Evolutionary conservation across 2,113 vertebrate species (phyloP).

Genomic region (Chloropsis hardwickii): DNA sequence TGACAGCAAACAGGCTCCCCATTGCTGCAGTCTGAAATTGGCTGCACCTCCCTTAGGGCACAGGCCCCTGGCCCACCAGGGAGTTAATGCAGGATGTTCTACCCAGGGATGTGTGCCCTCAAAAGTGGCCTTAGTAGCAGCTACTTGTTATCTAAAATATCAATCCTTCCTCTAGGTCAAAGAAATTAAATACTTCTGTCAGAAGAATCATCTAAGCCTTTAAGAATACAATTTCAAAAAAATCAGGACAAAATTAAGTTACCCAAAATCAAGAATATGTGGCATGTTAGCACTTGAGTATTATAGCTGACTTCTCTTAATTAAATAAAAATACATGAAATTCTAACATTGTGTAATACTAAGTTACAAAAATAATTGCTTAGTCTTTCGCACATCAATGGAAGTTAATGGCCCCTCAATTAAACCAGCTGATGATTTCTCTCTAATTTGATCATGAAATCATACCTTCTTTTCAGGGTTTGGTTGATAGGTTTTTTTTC

Average conservation of each 20-base stretch:
- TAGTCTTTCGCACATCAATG: background rate
- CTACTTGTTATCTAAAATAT: background rate
- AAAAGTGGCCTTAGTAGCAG: background rate
- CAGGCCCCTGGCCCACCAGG: background rate
- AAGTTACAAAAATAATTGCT: background rate
- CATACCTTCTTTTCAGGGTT: background rate
- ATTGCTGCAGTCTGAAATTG: background rate
- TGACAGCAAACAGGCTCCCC: background rate
- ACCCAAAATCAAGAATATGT: background rate
- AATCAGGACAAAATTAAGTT: background rate
- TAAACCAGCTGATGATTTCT: background rate
- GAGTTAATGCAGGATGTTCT: background rate
- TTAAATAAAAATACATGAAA: background rate
- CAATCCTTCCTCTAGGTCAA: background rate
- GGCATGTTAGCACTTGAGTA: fast-evolving
- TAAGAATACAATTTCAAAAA: background rate
- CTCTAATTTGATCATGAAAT: background rate
- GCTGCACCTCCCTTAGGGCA: background rate
- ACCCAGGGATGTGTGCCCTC: background rate
- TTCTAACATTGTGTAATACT: background rate
- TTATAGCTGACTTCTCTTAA: background rate
- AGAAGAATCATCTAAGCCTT: background rate
- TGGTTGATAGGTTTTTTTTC: background rate
- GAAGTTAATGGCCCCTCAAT: background rate
- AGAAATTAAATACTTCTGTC: background rate